Evolutionary conservation across 2,888 invertebrate species (phyloP).

Genomic region (Falcaria lacertinaria): DNA sequence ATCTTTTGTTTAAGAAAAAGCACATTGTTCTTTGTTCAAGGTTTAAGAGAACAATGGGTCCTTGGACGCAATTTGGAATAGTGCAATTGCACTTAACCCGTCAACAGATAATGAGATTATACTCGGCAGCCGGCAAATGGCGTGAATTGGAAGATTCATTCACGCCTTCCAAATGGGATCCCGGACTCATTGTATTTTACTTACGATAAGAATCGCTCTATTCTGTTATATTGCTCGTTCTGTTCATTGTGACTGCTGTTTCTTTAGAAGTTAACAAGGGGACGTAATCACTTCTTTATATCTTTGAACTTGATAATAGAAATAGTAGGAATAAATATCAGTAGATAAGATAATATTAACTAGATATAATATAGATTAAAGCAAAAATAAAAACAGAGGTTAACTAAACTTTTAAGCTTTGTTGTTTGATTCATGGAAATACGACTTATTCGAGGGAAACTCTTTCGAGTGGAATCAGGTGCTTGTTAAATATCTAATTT

Average conservation of each 20-base stretch:
- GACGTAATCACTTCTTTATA: too few relatives aligned
- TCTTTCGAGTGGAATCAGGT: too few relatives aligned
- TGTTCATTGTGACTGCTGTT: neutral
- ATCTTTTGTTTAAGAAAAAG: neutral
- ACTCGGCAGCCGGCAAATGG: conserved; percentile 27
- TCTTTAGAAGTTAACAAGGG: neutral
- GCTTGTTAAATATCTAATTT: too few relatives aligned
- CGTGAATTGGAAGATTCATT: conserved; percentile 37
- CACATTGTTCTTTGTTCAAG: conserved; percentile 20
- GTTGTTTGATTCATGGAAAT: too few relatives aligned
- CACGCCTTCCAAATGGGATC: conserved; percentile 20
- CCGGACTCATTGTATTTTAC: conserved; percentile 8
- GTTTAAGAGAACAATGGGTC: conserved; percentile 19
- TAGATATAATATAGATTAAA: too few relatives aligned
- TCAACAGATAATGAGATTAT: conserved; percentile 26
- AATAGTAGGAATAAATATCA: too few relatives aligned
- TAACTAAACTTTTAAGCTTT: too few relatives aligned
- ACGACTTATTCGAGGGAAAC: too few relatives aligned
- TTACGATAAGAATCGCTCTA: conserved; percentile 1
- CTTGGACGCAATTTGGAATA: conserved; percentile 30
- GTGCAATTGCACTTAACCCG: conserved; percentile 34
- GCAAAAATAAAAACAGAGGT: too few relatives aligned
- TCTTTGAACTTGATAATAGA: too few relatives aligned
- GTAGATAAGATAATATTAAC: too few relatives aligned
- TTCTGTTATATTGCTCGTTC: neutral